Conservation (phyloP, 2,113 vertebrate genomes). For the Silurus glanis region DNA sequence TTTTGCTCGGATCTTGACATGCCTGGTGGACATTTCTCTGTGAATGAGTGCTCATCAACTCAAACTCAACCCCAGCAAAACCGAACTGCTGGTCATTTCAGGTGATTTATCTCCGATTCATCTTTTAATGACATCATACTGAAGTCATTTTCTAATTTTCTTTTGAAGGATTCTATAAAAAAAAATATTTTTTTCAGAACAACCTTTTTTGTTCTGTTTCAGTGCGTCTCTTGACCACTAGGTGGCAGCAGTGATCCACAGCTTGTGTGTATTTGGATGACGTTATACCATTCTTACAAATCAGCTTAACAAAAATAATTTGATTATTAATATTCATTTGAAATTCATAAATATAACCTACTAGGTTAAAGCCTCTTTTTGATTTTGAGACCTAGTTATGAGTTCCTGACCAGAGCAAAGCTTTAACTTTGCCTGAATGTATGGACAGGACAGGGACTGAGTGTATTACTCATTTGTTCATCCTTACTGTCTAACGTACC, state of each 20-base stretch:
- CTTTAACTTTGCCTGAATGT: background rate
- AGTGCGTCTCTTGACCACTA: background rate
- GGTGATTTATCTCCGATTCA: too few species aligned
- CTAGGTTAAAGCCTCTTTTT: background rate
- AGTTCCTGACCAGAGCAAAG: background rate
- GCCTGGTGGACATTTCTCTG: too few species aligned
- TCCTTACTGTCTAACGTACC: too few species aligned
- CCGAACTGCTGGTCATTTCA: too few species aligned
- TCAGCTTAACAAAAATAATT: too few species aligned
- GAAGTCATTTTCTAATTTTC: too few species aligned
- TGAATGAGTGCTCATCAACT: too few species aligned
- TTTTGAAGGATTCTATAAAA: background rate
- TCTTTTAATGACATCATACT: too few species aligned
- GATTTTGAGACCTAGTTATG: background rate
- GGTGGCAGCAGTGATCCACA: constrained; percentile 22
- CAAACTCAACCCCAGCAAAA: too few species aligned
- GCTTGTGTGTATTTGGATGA: background rate
- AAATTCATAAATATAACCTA: background rate
- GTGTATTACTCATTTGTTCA: background rate
- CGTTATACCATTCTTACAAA: background rate
- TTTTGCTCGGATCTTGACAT: too few species aligned
- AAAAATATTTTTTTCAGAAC: background rate
- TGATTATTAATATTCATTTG: too few species aligned
- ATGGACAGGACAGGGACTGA: background rate
- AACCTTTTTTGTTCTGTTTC: background rate